phyloP scores from a whole-genome alignment of 2,888 invertebrate genomes.

The Epinotia demarniana region DNA sequence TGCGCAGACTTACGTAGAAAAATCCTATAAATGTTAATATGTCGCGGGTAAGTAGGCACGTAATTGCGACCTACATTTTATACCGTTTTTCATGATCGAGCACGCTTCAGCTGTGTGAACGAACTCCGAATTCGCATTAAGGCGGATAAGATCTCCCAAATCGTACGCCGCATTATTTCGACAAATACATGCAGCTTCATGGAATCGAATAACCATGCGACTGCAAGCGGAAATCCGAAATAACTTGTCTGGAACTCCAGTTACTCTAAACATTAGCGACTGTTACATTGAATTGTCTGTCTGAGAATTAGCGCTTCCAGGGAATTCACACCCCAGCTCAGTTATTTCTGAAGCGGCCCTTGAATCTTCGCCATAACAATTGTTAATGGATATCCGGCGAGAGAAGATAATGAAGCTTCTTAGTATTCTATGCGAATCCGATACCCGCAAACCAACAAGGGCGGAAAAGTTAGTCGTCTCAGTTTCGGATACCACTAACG shows the following conservation, averaged over 20 bases:
- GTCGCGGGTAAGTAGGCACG: background rate
- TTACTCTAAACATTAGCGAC: background rate
- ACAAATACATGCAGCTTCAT: constrained; percentile 1
- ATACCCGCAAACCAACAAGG: constrained; percentile 23
- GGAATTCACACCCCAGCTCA: constrained; percentile 41
- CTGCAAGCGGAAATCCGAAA: constrained; percentile 18
- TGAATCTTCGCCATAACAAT: constrained; percentile 66
- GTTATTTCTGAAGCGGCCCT: constrained; percentile 54
- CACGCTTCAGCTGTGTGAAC: constrained; percentile 8
- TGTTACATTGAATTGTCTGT: constrained; percentile 7
- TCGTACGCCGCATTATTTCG: constrained; percentile 1
- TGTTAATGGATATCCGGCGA: constrained; percentile 66
- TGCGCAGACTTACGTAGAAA: constrained; percentile 36
- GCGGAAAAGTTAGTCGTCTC: constrained; percentile 24
- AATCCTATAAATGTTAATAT: constrained; percentile 30
- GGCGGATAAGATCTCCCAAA: constrained; percentile 25
- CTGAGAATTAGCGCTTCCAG: constrained; percentile 31
- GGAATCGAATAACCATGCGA: constrained; percentile 1
- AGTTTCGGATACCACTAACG: constrained; percentile 5
- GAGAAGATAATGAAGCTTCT: constrained; percentile 59
- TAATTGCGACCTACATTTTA: constrained; percentile 13
- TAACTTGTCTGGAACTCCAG: constrained; percentile 17
- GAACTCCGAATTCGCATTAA: constrained; percentile 18
- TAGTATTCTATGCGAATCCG: constrained; percentile 51
- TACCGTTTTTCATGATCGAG: constrained; percentile 3